phyloP scores from a whole-genome alignment of 2,888 invertebrate genomes.

The Drosophila nr. perissopoda region DNA sequence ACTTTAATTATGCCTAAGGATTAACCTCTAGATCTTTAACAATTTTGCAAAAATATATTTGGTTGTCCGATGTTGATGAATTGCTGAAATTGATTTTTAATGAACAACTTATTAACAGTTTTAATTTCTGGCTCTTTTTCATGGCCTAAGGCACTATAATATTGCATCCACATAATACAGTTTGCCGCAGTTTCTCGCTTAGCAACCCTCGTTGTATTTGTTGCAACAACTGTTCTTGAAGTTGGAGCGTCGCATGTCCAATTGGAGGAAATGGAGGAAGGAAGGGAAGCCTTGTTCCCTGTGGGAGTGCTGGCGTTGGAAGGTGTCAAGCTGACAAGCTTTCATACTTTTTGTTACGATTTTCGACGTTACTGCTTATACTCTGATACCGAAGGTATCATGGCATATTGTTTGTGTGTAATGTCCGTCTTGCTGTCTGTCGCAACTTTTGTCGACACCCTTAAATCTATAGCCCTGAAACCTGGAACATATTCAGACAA shows the following conservation, averaged over 20 bases:
- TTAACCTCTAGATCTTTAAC: not conserved
- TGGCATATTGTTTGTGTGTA: not conserved
- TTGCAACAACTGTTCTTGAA: conserved; percentile 35
- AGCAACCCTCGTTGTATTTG: conserved; percentile 37
- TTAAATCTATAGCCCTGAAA: not conserved
- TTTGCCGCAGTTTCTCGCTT: not conserved
- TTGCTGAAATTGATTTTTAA: not conserved
- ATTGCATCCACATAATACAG: not conserved
- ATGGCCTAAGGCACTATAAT: not conserved
- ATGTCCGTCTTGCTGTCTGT: not conserved
- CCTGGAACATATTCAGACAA: not conserved
- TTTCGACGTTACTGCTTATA: conserved; percentile 58
- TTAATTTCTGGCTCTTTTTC: not conserved
- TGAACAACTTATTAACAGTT: not conserved
- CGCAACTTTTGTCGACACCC: not conserved
- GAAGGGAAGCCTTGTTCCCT: conserved; percentile 4
- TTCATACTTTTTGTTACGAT: conserved; percentile 73
- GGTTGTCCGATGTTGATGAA: not conserved
- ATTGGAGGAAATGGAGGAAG: conserved; percentile 32
- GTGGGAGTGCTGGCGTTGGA: conserved; percentile 22
- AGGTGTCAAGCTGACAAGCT: conserved; percentile 76
- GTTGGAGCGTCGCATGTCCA: conserved; percentile 55
- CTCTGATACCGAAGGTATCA: not conserved
- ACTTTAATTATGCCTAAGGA: not conserved
- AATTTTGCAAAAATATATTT: not conserved